Evolutionary conservation across 2,888 invertebrate genomes (phyloP).

Genomic region (Standfussiana lucernea): DNA sequence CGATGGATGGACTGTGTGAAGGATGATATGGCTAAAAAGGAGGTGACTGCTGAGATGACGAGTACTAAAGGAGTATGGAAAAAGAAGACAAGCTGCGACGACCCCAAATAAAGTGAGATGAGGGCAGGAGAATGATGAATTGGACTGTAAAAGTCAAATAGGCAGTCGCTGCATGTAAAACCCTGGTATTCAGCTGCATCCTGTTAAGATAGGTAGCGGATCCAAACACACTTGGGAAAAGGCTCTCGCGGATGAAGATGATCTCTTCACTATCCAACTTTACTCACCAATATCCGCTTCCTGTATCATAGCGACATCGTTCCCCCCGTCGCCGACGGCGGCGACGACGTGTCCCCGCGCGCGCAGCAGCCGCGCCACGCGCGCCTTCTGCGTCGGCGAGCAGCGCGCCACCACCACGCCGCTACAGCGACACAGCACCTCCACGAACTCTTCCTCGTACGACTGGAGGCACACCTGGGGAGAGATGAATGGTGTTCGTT

Average conservation of each 20-base stretch:
- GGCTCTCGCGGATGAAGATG: neutral
- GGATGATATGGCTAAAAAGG: no score
- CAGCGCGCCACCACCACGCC: constrained; percentile 98
- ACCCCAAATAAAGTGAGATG: no score
- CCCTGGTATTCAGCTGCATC: no score
- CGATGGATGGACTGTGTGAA: no score
- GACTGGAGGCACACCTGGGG: constrained; percentile 92
- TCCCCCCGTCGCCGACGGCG: constrained; percentile 99
- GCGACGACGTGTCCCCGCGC: constrained; percentile 93
- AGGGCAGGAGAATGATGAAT: no score
- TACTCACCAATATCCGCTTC: constrained; percentile 97
- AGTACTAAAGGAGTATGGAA: no score
- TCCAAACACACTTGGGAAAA: neutral
- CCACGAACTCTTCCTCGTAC: constrained; percentile 93
- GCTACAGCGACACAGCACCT: constrained; percentile 92
- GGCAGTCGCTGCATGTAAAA: neutral
- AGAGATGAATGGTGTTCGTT: neutral
- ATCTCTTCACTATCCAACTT: no score
- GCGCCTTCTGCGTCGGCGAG: constrained; percentile 97
- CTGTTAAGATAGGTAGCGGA: neutral
- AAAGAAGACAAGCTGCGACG: no score
- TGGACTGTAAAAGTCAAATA: no score
- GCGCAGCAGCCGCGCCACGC: constrained; percentile 90
- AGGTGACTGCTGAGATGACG: no score
- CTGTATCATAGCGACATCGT: constrained; percentile 99